A percentile compares a stretch with the other conserved stretches of the same genome.
Conservation (phyloP, 2,888 invertebrate species). For the Automeris io region DNA sequence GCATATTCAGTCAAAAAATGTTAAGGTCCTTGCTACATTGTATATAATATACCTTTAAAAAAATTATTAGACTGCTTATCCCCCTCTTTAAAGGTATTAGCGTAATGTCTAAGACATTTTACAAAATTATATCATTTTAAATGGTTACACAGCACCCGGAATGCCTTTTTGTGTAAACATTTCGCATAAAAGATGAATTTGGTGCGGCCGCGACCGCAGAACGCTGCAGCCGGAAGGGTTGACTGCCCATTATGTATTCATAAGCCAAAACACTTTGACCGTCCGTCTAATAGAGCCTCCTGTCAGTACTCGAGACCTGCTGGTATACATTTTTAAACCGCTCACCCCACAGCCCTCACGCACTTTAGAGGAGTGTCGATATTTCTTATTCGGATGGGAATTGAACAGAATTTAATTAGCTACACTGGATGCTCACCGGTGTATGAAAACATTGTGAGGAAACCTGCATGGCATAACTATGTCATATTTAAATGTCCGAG, state of each 20-base stretch:
- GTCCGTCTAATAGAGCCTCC: conserved; percentile 46
- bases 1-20: too few species aligned
- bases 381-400: not conserved
- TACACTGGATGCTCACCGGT: too few species aligned
- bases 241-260: conserved; percentile 62
- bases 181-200: conserved; percentile 29
- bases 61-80: too few species aligned
- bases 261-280: conserved; percentile 58
- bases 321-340: conserved; percentile 55
- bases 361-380: not conserved
- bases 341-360: conserved; percentile 21
- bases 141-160: conserved; percentile 11
- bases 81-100: too few species aligned
- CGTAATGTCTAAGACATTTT: too few species aligned
- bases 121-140: not conserved
- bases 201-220: conserved; percentile 20
- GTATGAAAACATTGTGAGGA: too few species aligned
- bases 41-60: too few species aligned
- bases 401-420: too few species aligned
- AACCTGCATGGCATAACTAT: too few species aligned
- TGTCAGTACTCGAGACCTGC: conserved; percentile 30
- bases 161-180: conserved; percentile 22
- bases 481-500: too few species aligned
- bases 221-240: conserved; percentile 51
- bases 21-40: too few species aligned